These are phyloP conservation scores for Penaeus indicus DNA, from an alignment of 1,140 invertebrate species.

Conservation along the genomic window DNA sequence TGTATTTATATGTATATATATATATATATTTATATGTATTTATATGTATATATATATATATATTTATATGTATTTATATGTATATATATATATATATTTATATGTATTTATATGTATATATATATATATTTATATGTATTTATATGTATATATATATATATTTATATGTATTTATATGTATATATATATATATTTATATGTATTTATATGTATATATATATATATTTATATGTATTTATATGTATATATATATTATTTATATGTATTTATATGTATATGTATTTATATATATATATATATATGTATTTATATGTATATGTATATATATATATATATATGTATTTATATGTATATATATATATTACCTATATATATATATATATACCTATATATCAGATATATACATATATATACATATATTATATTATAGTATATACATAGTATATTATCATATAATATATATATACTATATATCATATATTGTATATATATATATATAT, in stretches of 20 bases:
- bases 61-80: slow-evolving; percentile 10
- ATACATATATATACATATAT: slow-evolving; percentile 33
- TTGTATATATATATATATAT: too few relatives aligned
- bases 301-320: slow-evolving; percentile 1
- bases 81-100: slow-evolving; percentile 22
- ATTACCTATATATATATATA: not conserved
- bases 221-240: slow-evolving; percentile 70
- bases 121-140: slow-evolving; percentile 13
- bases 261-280: slow-evolving; percentile 39
- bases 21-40: slow-evolving; percentile 19
- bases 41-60: slow-evolving; percentile 24
- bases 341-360: too few relatives aligned
- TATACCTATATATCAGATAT: slow-evolving; percentile 2
- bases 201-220: slow-evolving; percentile 70
- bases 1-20: slow-evolving; percentile 24
- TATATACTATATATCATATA: too few relatives aligned
- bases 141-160: slow-evolving; percentile 28
- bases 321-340: not conserved
- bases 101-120: slow-evolving; percentile 25
- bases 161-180: slow-evolving; percentile 49
- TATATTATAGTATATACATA: slow-evolving; percentile 21
- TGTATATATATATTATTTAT: slow-evolving; percentile 70
- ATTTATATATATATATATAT: not conserved
- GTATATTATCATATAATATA: too few relatives aligned
- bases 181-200: slow-evolving; percentile 68